These are phyloP conservation scores for Ctenosaura bakeri DNA, from an alignment of 2,797 vertebrate species.

Conservation along the genomic window DNA sequence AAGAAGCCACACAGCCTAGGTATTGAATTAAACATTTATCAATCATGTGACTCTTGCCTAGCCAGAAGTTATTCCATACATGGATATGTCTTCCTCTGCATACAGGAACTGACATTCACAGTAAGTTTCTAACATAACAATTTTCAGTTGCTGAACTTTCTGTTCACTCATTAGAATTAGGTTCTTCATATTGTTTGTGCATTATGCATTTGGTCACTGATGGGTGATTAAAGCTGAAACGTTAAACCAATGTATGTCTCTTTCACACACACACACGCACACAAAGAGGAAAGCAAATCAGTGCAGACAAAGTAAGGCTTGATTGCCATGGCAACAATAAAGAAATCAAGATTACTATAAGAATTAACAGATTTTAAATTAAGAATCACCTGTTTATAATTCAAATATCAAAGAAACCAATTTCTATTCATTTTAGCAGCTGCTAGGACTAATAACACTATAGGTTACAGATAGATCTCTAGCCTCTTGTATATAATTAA, in stretches of 20 bases:
- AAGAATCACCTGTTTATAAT: not conserved
- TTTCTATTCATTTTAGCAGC: not conserved
- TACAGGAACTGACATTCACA: too few relatives aligned
- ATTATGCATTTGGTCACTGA: not conserved
- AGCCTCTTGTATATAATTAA: not conserved
- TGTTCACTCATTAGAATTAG: not conserved
- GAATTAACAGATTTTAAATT: constrained; percentile 10
- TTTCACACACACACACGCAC: not conserved
- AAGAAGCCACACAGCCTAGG: too few relatives aligned
- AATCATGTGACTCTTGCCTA: too few relatives aligned
- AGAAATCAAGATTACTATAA: not conserved
- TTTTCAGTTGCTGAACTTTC: not conserved
- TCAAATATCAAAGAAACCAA: not conserved
- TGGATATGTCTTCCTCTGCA: too few relatives aligned
- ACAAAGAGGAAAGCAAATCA: not conserved
- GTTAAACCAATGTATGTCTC: not conserved
- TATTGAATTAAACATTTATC: too few relatives aligned
- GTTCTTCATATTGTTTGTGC: not conserved
- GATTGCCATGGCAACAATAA: not conserved
- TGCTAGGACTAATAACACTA: not conserved
- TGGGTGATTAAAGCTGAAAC: not conserved
- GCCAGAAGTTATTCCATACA: too few relatives aligned
- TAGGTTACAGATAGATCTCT: not conserved
- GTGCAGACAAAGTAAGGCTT: not conserved
- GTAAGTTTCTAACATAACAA: too few relatives aligned